Evolutionary conservation across 2,797 vertebrate genomes (phyloP), one percentile per base, ranked within the genome.

Genomic region (Anolis apletophallus): DNA sequence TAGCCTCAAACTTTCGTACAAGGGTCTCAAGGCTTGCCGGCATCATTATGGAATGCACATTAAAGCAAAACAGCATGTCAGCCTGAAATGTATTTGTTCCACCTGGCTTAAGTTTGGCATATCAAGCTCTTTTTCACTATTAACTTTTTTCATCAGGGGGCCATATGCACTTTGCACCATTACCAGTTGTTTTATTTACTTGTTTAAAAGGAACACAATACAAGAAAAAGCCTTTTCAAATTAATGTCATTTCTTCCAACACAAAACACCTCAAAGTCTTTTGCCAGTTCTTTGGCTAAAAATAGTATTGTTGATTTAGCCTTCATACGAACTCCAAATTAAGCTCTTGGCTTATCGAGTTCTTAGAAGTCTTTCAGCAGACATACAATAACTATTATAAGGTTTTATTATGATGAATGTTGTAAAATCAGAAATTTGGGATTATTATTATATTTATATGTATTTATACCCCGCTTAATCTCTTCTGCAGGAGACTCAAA

Each of bases 51-150:
- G 59, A 79, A 46, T 88, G 55, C 67, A 32, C 40, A 46, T 40
- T 77, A 19, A 73, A 78, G 29, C 68, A 14, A 11, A 72, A 71
- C 19, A 68, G 26, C n/a, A 23, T 69, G 61, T 81, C 50, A 69
- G 77, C 32, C 64, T 61, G 76, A 77, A 61, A 77, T 81, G 4
- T 59, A 34, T 55, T 88, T 55, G 32, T 76, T 86, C 73, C 69
- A 55, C 34, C 36, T 80, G 14, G 29, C 59, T 89, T 83, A 57
- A 52, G 57, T 79, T 61, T 19, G 11, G 34, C 16, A 19, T 83
- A 74, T 67, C 32, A 74, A 85, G 50, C n/a, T 67, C 52, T n/a
- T 17, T 21, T 61, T 67, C 67, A 59, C 34, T 83, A 32, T 78
- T 32, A n/a, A 64, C 74, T 16, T 3, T 72, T 55, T 64, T 46